These are phyloP conservation scores for Geococcyx californianus DNA, from an alignment of 2,113 vertebrate genomes.

Conservation along the genomic window DNA sequence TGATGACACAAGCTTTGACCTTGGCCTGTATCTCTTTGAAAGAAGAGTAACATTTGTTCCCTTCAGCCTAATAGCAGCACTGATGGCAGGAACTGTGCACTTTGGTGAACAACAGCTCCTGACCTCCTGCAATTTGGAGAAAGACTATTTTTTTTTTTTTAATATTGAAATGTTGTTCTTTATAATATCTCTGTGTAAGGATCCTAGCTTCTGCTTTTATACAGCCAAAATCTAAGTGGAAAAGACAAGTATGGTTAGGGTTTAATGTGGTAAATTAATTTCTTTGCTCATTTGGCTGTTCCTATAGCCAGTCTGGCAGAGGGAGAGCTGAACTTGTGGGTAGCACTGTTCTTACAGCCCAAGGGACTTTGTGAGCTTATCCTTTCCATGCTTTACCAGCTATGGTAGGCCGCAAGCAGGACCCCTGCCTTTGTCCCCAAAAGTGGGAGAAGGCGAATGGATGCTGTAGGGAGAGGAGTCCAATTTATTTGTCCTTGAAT, in stretches of 20 bases:
- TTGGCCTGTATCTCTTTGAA: slow-evolving; percentile 47
- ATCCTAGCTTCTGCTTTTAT: not conserved
- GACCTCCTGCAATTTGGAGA: not conserved
- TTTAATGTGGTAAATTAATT: not conserved
- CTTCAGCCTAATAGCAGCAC: not conserved
- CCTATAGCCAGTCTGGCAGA: not conserved
- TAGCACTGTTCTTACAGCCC: not conserved
- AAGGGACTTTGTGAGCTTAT: not conserved
- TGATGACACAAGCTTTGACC: slow-evolving; percentile 70
- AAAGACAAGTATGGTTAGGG: not conserved
- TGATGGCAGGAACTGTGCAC: not conserved
- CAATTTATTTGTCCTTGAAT: not conserved
- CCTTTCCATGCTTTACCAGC: not conserved
- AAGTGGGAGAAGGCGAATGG: not conserved
- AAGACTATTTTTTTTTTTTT: not conserved
- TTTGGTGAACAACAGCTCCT: not conserved
- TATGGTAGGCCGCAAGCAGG: not conserved
- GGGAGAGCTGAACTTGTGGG: not conserved
- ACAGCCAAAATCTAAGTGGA: not conserved
- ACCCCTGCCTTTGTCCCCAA: not conserved
- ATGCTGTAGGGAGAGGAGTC: not conserved
- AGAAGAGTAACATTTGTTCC: slow-evolving; percentile 24
- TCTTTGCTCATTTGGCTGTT: not conserved
- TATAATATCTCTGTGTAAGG: not conserved
- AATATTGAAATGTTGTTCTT: not conserved